Evolutionary conservation across 2,113 vertebrate genomes (phyloP).

Genomic region (Irena cyanogastra): DNA sequence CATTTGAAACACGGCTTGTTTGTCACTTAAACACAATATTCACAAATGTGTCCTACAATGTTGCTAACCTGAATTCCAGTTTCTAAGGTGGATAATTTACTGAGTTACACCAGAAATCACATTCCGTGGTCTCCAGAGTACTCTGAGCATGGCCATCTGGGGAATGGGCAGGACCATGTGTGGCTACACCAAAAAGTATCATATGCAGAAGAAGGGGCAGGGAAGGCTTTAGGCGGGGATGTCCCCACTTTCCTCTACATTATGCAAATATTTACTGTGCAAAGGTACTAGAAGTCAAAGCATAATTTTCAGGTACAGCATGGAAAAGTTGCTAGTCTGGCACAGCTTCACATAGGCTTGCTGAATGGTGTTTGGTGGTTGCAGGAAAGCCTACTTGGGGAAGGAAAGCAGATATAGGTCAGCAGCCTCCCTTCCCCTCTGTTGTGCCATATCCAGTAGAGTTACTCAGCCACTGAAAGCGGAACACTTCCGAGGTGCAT

Average conservation of each 20-base stretch:
- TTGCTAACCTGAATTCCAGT: neutral
- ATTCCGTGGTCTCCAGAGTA: neutral
- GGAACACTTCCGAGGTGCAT: neutral
- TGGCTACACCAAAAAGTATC: neutral
- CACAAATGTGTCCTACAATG: neutral
- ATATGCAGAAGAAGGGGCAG: neutral
- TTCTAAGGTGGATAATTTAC: neutral
- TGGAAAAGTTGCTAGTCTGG: neutral
- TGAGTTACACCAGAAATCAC: neutral
- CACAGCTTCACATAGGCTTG: neutral
- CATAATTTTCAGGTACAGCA: neutral
- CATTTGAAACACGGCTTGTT: neutral
- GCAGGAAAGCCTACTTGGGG: neutral
- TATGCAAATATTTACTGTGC: neutral
- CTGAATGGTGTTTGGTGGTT: neutral
- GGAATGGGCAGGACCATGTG: neutral
- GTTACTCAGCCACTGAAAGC: neutral
- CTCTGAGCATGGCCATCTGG: neutral
- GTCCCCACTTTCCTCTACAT: neutral
- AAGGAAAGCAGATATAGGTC: neutral
- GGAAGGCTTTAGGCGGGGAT: neutral
- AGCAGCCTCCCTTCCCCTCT: neutral
- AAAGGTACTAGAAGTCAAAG: neutral
- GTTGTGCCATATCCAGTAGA: neutral
- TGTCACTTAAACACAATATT: neutral